Evolutionary conservation across 2,888 invertebrate species (phyloP), one percentile per base, ranked within the genome.

Genomic region (Agrotis puta): DNA sequence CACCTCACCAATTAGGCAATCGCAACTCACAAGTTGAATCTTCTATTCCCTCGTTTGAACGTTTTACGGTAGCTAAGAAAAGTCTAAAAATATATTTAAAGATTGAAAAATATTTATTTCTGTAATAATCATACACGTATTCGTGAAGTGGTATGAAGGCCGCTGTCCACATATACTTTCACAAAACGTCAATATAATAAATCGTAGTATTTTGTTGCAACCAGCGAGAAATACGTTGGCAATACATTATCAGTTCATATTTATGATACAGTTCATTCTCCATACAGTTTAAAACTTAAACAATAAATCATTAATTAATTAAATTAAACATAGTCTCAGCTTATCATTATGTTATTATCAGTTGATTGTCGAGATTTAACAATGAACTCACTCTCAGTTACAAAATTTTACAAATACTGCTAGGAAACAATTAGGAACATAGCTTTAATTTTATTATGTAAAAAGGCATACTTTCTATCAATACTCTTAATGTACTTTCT

Each of bases 71-170:
- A n/a, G n/a, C n/a, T n/a, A n/a, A n/a, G 7, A 13, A 1, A 47
- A n/a, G n/a, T 45, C 18, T 9, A 20, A 7, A 14, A 13, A 33
- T 3, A 0, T 27, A 14, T 43, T 58, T 13, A 57, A 77, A 71
- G 64, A 43, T 71, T 61, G 47, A 57, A 76, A 77, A 76, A 76
- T 76, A 76, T 76, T 71, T 76, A 76, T 77, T 71, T 78, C 27
- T 71, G 72, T 78, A 78, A 61, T 11, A 77, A 56, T 59, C n/a
- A 71, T 71, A 71, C 50, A 70, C 47, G 22, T 43, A 53, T 22
- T 62, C 47, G 62, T 76, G 59, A 61, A 75, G 43, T 48, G 45
- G 43, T 74, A 54, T 45, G 14, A 74, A 74, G 57, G 70, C 57
- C 43, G 16, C 33, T 7, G 27, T 76, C 43, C 24, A 62, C 11